phyloP scores from a whole-genome alignment of 53 echinoderm and acorn worm genomes.

The Actinopyga echinites region DNA sequence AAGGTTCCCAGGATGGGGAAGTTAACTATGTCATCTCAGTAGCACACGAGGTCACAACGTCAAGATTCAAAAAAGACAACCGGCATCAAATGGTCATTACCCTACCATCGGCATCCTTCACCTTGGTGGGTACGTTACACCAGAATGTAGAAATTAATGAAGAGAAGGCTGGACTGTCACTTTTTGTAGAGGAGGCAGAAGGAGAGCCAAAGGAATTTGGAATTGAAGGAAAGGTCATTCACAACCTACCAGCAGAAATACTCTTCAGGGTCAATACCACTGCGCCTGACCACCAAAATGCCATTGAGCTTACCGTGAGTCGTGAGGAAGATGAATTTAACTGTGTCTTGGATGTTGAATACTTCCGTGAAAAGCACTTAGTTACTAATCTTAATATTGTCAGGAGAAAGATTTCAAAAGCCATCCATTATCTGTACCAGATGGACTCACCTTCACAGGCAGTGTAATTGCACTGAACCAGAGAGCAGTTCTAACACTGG shows the following conservation, averaged over 20 bases:
- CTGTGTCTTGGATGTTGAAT: background rate
- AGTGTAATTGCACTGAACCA: background rate
- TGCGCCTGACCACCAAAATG: background rate
- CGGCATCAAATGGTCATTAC: background rate
- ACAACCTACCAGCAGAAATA: background rate
- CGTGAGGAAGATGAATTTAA: background rate
- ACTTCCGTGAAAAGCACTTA: background rate
- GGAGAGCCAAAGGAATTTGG: background rate
- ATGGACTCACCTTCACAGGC: background rate
- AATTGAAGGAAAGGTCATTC: background rate
- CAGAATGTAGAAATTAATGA: background rate
- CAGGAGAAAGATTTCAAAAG: too few species aligned
- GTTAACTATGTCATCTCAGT: background rate
- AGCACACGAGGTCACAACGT: background rate
- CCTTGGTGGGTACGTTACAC: background rate
- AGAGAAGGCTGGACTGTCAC: background rate
- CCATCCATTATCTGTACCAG: too few species aligned
- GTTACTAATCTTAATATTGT: background rate
- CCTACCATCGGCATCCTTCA: background rate
- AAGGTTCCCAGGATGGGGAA: background rate
- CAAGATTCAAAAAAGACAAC: background rate
- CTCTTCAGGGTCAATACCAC: constrained; percentile 11
- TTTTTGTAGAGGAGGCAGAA: background rate
- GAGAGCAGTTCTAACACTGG: background rate
- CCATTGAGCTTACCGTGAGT: background rate